Evolutionary conservation across 2,113 vertebrate species (phyloP), one percentile per base, ranked within the genome.

Genomic region (Eira barbara): DNA sequence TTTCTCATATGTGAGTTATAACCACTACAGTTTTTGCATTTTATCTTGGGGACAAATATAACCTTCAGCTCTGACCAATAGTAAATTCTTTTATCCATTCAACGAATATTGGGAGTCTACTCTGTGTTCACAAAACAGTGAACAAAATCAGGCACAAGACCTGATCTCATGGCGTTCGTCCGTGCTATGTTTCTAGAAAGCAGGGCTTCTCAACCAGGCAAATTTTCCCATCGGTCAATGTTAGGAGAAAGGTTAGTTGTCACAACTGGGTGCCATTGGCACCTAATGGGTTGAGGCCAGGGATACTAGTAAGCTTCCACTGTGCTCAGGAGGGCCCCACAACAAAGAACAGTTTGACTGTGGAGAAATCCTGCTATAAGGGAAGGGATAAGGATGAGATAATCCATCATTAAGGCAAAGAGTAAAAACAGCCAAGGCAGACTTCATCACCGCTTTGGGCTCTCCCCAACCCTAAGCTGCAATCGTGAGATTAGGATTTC

Each of bases 31-130:
- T 2, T 78, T 95, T 79, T 23, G 18, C 36, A 55, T 80, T 76
- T 92, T 76, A 89, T 45, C 78, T 90, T 85, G 15, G 55, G 61
- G 69, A 90, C 71, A 65, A 81, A 47, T 42, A 76, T 23, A 21
- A 34, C 21, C 11, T 88, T 78, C 15, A 76, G 11, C 49, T 52
- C 52, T 74, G 39, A 86, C n/a, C 83, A 61, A 10, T 0, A 34
- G 7, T 12, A 31, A 21, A 31, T 29, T 52, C 39, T 49, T 69
- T 23, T 29, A 55, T 78, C 14, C 57, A 42, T 15, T 81, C 39
- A 45, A 88, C 36, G 78, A 69, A 73, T 39, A 69, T 6, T 52
- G 36, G 63, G 31, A 71, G 59, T 23, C 52, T 5, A 23, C 23
- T 45, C 4, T 39, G 25, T 31, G 11, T 59, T 89, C 49, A 69